Evolutionary conservation across 2,888 invertebrate species (phyloP), one percentile per base, ranked within the genome.

Genomic region (Acheta domesticus): DNA sequence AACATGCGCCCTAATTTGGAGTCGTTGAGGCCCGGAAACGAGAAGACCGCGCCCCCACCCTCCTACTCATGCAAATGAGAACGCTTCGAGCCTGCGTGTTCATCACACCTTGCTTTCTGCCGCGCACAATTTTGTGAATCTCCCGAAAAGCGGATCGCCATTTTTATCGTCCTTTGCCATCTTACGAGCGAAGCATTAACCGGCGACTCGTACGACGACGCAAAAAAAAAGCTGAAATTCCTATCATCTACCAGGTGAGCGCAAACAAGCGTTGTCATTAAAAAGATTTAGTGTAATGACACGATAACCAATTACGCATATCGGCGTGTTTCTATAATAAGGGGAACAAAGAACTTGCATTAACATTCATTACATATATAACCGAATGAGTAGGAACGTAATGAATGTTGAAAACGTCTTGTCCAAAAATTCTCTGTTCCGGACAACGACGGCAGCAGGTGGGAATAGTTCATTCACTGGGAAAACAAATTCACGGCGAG

Each of bases 1-100:
- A 62, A 62, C 62, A 62, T 62, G 62, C 62, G 62, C 62, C n/a
- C 62, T 62, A 62, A 62, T 62, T 62, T 62, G 62, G 62, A 62
- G 62, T 62, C n/a, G 62, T 62, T 62, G 62, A 11, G 62, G 62
- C n/a, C 62, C 62, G 62, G 62, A 62, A 62, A n/a, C 62, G 36
- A 8, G 36, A 5, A 4, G 62, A 12, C n/a, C 8, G 62, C 62
- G 62, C 16, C 4, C 62, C 16, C 62, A 14, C 62, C n/a, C 62
- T 62, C 14, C 62, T 12, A 62, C 62, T 62, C 62, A 62, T 62
- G 62, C 62, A 62, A 62, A 62, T 62, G 62, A 62, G 62, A 0
- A 4, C 62, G 62, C 36, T 8, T 36, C 36, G 36, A 36, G 36
- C 62, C 62, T 1, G 16, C 36, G 36, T 14, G 62, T 62, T 62